Base-by-base conservation (phyloP, 1,140 invertebrate species). In the Pararge aegeria region DNA sequence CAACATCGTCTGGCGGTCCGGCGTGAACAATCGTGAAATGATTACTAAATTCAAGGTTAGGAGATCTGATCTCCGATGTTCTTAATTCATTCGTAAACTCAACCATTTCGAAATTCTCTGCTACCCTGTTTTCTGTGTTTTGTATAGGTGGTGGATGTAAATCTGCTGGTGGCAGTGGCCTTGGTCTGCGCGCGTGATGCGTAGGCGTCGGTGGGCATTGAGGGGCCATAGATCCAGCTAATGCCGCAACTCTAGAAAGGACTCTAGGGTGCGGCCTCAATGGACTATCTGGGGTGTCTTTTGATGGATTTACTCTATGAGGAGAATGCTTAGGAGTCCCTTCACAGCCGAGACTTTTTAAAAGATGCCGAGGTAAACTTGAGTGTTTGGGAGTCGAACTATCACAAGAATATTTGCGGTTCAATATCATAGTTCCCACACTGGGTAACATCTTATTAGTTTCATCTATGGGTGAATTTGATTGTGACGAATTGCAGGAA, bases 191-290 rank as follows among this genome's bases (percentile, higher is more conserved):
- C 6, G 95, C 94, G 73, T 95, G 95, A 84, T 96, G 95, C 0
- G 95, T 96, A 0, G 95, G 95, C 0, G 95, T 96, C 0, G 95
- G 95, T 5, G 94, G 95, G 77, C 95, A 97, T 63, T 88, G 87
- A 0, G 82, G 83, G 6, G 78, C 66, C 2, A 74, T 72, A 2
- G 80, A 38, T 0, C 78, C 86, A 55, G 62, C 84, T 59, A 72
- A 75, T 56, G 70, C 92, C 42, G 78, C 92, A 55, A 93, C 91
- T 20, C 93, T 83, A 5, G 91, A 91, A 6, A 93, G 64, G 3
- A 92, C 90, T 57, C 92, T 80, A 7, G 91, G 91, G 74, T 93
- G 92, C 4, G 92, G 92, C 27, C 92, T 79, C 55, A 89, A 75
- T 6, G 90, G 89, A 65, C 89, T 90, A 15, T 90, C 88, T 0